Evolutionary conservation across 2,113 vertebrate genomes (phyloP).

Genomic region (Psittacus erithacus): DNA sequence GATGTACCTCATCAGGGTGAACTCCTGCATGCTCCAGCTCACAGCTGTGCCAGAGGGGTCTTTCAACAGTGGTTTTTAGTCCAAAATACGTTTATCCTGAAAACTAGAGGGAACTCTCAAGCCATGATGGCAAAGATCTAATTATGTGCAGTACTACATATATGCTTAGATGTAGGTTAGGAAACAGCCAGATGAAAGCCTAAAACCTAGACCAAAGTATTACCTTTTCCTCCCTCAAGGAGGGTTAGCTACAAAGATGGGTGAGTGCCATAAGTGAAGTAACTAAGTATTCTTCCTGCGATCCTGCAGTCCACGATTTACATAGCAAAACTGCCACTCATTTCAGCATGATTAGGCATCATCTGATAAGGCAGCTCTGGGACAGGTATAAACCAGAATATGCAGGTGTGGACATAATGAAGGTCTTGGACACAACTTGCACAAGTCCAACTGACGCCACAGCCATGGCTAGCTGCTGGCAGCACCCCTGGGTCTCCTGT

Average conservation of each 20-base stretch:
- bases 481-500: neutral
- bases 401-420: slow-evolving; percentile 20
- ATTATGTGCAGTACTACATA: neutral
- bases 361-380: slow-evolving; percentile 31
- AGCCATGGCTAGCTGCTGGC: neutral
- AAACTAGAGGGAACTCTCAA: neutral
- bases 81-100: neutral
- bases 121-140: neutral
- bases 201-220: neutral
- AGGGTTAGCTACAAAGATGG: neutral
- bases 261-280: neutral
- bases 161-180: neutral
- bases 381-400: slow-evolving; percentile 47
- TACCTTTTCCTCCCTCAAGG: neutral
- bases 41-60: neutral
- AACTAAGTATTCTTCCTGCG: neutral
- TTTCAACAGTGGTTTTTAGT: neutral
- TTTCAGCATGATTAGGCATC: slow-evolving; percentile 10
- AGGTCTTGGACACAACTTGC: neutral
- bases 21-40: neutral
- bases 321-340: slow-evolving; percentile 25
- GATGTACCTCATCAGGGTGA: neutral
- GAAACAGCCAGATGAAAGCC: neutral
- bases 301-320: neutral
- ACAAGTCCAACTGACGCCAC: neutral